Evolutionary conservation across 2,113 vertebrate species (phyloP), one percentile per base, ranked within the genome.

Genomic region (Holacanthus passer): DNA sequence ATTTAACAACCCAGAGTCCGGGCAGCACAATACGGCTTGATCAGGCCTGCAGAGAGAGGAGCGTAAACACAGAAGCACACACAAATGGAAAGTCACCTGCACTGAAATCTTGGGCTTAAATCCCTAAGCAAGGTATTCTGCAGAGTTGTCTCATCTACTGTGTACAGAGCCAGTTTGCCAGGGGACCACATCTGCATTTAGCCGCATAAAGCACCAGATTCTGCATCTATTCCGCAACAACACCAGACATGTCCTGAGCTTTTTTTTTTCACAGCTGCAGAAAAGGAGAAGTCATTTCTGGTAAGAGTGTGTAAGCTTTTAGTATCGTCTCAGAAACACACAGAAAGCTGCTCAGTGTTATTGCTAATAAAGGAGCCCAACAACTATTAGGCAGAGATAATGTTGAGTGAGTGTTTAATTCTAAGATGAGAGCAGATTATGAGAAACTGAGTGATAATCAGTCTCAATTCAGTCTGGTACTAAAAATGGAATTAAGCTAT

Each of bases 1-100:
- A 81, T 78, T 66, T 62, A 59, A 81, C 29, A 75, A 82, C 53
- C 60, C 9, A 9, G 56, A 65, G 73, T 56, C 73, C 47, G 22
- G 22, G 39, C 29, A 31, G 48, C 67, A 84, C 47, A 62, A 45
- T 75, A 12, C 13, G 31, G 63, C 29, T 58, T 58, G 62, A 83
- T 63, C 83, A 52, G 56, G 1, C n/a, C 52, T 39, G 55, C 53
- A 35, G 66, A 81, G 32, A 50, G 29, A 45, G 79, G 63, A 68
- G 12, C 8, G 20, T 22, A 7, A 31, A 50, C 22, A 66, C 31
- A 62, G 7, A 37, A 13, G 63, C 56, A 65, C 16, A 48, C 39
- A 53, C 27, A n/a, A 45, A 58, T 67, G 74, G 73, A 73, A 68
- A 79, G 66, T 78, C 52, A 59, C 29, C 16, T 20, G 37, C 39